phyloP scores from a whole-genome alignment of 2,113 vertebrate genomes.

The Pelmatolapia mariae region DNA sequence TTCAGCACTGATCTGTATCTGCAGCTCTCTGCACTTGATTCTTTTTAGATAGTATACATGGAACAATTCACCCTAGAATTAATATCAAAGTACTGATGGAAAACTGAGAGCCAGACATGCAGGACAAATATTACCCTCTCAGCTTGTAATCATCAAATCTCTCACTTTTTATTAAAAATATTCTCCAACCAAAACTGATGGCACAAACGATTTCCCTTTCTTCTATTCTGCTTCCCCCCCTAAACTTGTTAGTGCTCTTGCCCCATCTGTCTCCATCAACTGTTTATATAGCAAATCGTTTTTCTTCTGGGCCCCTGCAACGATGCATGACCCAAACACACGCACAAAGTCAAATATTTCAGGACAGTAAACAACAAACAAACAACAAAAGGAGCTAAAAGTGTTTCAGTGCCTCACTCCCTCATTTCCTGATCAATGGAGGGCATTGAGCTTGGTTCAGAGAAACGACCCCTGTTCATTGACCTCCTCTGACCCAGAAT shows the following conservation, averaged over 20 bases:
- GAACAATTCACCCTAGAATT: not conserved
- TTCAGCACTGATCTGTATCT: not conserved
- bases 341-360: not conserved
- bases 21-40: not conserved
- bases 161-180: not conserved
- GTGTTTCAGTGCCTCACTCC: not conserved
- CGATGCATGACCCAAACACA: not conserved
- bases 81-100: not conserved
- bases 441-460: conserved; percentile 15
- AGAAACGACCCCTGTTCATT: not conserved
- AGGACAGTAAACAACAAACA: conserved; percentile 29
- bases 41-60: not conserved
- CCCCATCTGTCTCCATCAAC: not conserved
- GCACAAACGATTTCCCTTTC: not conserved
- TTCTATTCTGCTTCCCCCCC: not conserved
- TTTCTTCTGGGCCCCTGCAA: not conserved
- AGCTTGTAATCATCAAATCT: not conserved
- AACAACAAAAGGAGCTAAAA: conserved; percentile 12
- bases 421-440: conserved; percentile 10
- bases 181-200: not conserved
- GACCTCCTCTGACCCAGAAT: conserved; percentile 27
- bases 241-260: not conserved
- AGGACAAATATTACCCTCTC: not conserved
- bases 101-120: not conserved
- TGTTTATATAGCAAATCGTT: not conserved